A percentile compares a stretch with the other conserved stretches of the same genome.
Conservation (phyloP, 2,797 vertebrate genomes). For the Danio tinwini region DNA sequence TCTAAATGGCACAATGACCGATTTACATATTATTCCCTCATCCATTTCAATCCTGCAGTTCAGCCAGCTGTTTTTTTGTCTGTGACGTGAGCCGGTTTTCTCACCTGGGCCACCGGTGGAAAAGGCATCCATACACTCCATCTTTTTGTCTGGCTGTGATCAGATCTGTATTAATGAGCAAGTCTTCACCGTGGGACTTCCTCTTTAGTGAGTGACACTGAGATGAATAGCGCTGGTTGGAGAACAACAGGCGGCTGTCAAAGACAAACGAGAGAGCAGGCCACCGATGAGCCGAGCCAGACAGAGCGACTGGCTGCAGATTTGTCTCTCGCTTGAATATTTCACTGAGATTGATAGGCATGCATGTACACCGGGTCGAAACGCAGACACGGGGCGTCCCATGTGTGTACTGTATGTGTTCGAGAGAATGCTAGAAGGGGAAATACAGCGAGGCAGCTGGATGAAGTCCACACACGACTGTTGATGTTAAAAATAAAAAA, state of each 20-base stretch:
- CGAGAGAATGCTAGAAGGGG: neutral
- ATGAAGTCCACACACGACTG: neutral
- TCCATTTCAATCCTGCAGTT: neutral
- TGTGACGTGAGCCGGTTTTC: slow-evolving; percentile 6
- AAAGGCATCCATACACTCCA: slow-evolving; percentile 24
- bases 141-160: slow-evolving; percentile 45
- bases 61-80: slow-evolving; percentile 24
- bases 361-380: slow-evolving; percentile 62
- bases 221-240: slow-evolving; percentile 70
- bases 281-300: slow-evolving; percentile 68
- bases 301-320: slow-evolving; percentile 60
- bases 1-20: slow-evolving; percentile 6
- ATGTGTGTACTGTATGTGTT: slow-evolving; percentile 32
- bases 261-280: slow-evolving; percentile 75
- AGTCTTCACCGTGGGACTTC: slow-evolving; percentile 47
- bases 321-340: slow-evolving; percentile 72
- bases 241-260: slow-evolving; percentile 66
- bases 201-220: slow-evolving; percentile 66
- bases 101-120: slow-evolving; percentile 24
- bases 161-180: slow-evolving; percentile 61
- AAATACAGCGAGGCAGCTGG: slow-evolving; percentile 16
- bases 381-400: slow-evolving; percentile 40
- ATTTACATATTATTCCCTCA: slow-evolving; percentile 31
- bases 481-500: neutral
- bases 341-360: slow-evolving; percentile 68